Evolutionary conservation across 2,888 invertebrate genomes (phyloP), one percentile per base, ranked within the genome.

Genomic region (Agrilus biguttatus): DNA sequence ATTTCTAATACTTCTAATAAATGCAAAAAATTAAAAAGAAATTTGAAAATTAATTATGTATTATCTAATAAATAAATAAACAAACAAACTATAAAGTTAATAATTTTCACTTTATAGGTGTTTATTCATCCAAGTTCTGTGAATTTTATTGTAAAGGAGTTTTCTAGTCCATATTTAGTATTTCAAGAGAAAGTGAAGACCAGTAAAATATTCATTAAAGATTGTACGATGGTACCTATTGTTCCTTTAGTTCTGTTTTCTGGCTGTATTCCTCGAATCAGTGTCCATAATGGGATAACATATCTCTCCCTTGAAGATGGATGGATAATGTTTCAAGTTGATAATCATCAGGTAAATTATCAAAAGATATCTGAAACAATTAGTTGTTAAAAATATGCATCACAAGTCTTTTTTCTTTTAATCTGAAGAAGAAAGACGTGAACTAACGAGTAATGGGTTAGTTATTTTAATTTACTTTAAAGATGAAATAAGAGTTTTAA

Each of bases 141-240:
- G 0, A 84, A 84, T 60, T 77, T 78, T 3, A 69, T 66, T 8
- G 67, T 78, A 0, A 74, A 74, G 0, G 68, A 76, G 55, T 88
- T 77, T 57, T 67, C 74, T 8, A 82, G 84, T 55, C 85, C 87
- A 0, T 88, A 83, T 57, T 61, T 88, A 36, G 81, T 86, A 19
- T 88, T 79, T 56, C 86, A 87, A 58, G 88, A 88, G 60, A 88
- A 88, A 62, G 77, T 87, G 14, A 83, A 82, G 59, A 88, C 88
- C 0, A 80, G 80, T 3, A 73, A 78, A 53, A 79, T 88, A 32
- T 88, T 80, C 56, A 82, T 88, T 17, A 70, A 84, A 35, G 86
- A 87, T 56, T 81, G 84, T 51, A 82, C 85, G 0, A 83, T 87
- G 83, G 77, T 87, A 35, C 83, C 85, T 0, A 73, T 80, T 48